Percentiles rank a stretch among this genome's conserved stretches.
phyloP scores from a whole-genome alignment of 1,140 invertebrate genomes.

The Liolophura sinensis region DNA sequence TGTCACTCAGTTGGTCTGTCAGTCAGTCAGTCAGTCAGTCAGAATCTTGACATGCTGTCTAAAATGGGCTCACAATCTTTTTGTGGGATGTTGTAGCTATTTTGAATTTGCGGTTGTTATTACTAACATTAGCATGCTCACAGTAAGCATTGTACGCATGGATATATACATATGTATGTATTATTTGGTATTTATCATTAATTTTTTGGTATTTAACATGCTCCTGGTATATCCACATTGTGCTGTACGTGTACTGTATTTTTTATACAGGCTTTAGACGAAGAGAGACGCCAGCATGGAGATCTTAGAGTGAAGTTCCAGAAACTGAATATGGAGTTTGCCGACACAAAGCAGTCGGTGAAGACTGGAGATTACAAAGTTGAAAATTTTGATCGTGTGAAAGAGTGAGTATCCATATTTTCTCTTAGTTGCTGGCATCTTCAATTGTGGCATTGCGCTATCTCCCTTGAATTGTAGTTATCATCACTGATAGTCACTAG shows the following conservation, averaged over 20 bases:
- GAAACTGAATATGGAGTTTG: conserved; percentile 39
- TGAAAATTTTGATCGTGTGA: conserved; percentile 55
- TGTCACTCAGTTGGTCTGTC: no score
- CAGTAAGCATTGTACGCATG: neutral
- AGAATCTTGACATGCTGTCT: no score
- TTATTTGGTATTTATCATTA: no score
- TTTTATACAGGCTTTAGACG: conserved; percentile 41
- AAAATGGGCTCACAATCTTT: no score
- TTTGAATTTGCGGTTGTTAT: no score
- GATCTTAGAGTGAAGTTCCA: conserved; percentile 51
- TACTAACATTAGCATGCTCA: no score
- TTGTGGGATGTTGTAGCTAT: no score
- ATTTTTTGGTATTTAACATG: conserved; percentile 1
- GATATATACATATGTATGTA: neutral
- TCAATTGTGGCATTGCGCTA: no score
- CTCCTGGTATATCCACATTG: neutral
- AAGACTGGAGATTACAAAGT: conserved; percentile 53
- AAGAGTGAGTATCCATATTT: conserved; percentile 37
- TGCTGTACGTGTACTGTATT: neutral
- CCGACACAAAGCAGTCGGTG: conserved; percentile 44
- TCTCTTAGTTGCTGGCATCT: neutral
- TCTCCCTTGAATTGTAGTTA: no score
- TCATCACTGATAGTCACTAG: no score
- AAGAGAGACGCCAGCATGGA: conserved; percentile 43
- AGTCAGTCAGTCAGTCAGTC: no score